Evolutionary conservation across 92 coral and sea anemone genomes (phyloP), one percentile per base, ranked within the genome.

Genomic region (Pocillopora grandis): DNA sequence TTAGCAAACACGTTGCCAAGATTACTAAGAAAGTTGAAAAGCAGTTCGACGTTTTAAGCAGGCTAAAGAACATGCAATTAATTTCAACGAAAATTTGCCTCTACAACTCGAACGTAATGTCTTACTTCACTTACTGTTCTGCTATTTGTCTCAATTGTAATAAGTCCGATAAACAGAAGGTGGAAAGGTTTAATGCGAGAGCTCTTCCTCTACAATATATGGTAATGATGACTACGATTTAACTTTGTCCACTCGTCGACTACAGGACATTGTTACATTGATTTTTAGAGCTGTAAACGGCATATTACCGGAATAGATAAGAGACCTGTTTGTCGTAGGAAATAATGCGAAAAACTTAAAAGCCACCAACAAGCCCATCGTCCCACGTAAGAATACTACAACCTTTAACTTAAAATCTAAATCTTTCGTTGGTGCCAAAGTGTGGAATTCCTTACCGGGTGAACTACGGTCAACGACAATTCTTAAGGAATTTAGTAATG

Each of bases 141-240:
- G 18, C 84, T 27, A 60, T 80, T 33, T 80, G 84, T 75, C 84
- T 64, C 60, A 35, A 80, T 49, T 80, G 84, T 80, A 74, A 64
- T 59, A 55, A 80, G 63, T 66, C 84, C 16, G 75, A 80, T 60
- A 69, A 58, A 37, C 42, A 42, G 21, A 80, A 80, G 66, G 55
- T 80, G 52, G 74, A 80, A 12, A 66, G 48, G 48, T 73, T 80
- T 57, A 57, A 80, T 80, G 58, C 27, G 27, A 27, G 27, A 27
- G 27, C 27, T 27, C 27, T 27, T 27, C 27, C 27, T 27, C 27
- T 27, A 27, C 27, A 27, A 27, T 0, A 27, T 80, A 80, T 57
- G 18, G 33, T 19, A 64, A 27, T 66, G 66, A 61, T 36, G 84
- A 1, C 52, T 27, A 27, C 27, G 27, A 0, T 27, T 27, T 27